Evolutionary conservation across 2,113 vertebrate species (phyloP).

Genomic region (Oceanites oceanicus): DNA sequence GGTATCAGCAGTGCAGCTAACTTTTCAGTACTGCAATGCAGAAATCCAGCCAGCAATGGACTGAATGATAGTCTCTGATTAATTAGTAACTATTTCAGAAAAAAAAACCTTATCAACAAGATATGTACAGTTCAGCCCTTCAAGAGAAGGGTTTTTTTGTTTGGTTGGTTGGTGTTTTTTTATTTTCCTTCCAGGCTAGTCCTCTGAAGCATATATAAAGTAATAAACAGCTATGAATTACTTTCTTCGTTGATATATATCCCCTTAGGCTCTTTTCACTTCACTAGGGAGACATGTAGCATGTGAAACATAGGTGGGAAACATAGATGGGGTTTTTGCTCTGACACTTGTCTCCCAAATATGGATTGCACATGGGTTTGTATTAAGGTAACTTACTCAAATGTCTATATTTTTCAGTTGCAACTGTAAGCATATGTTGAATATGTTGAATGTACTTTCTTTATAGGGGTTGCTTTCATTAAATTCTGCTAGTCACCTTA

Average conservation of each 20-base stretch:
- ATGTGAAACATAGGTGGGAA: not conserved
- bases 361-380: not conserved
- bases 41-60: not conserved
- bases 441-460: not conserved
- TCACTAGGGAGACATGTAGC: not conserved
- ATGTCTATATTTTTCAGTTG: not conserved
- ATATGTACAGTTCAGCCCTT: not conserved
- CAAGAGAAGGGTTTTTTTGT: not conserved
- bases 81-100: not conserved
- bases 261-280: not conserved
- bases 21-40: conserved; percentile 12
- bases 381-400: not conserved
- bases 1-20: not conserved
- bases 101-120: not conserved
- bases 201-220: not conserved
- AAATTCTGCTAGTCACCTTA: not conserved
- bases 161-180: not conserved
- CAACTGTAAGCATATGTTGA: not conserved
- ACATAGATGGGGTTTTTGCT: not conserved
- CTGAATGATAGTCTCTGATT: not conserved
- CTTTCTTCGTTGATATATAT: not conserved
- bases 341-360: not conserved
- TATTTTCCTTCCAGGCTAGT: not conserved
- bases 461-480: not conserved
- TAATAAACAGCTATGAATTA: not conserved